Evolutionary conservation across 2,888 invertebrate species (phyloP), one percentile per base, ranked within the genome.

Genomic region (Melieria picta): DNA sequence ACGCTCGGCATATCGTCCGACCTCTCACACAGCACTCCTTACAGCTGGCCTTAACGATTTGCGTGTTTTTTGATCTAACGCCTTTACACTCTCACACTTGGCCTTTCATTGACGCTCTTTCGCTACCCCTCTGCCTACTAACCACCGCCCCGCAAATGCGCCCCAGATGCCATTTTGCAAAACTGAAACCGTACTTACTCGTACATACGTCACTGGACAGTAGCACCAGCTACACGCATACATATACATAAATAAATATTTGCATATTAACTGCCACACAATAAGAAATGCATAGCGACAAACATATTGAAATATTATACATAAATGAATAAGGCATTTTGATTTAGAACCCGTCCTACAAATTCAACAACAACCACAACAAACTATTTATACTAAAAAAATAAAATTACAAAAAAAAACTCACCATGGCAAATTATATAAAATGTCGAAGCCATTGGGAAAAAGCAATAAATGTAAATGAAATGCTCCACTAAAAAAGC

Each of bases 311-410:
- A 10, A 46, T 11, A 69, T 43, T 65, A 30, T 7, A 13, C 11
- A 62, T 61, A 69, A 48, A 55, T 60, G 9, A 50, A 62, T 52
- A 71, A 57, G 52, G 66, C 56, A 55, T 64, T 71, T 71, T 65
- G 43, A 66, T 71, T 71, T 71, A 71, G 62, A 66, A 71, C 71
- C 71, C 71, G 71, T 71, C 71, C 71, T 71, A 57, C 11, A 69
- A 69, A 56, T 47, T 56, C 47, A 69, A 13, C 30, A 42, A 50
- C 10, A 50, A 50, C n/a, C n/a, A n/a, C n/a, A 30, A 30, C 30
- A 30, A 30, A 30, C 52, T 62, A 63, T 69, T 63, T 63, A 62
- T 42, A 55, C 10, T 42, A 62, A 55, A 47, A 45, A 61, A 52
- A 11, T 10, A 60, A 57, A 46, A 52, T 58, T 9, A 47, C 13